phyloP scores from a whole-genome alignment of 1,140 invertebrate species.

The Zaprionus capensis region DNA sequence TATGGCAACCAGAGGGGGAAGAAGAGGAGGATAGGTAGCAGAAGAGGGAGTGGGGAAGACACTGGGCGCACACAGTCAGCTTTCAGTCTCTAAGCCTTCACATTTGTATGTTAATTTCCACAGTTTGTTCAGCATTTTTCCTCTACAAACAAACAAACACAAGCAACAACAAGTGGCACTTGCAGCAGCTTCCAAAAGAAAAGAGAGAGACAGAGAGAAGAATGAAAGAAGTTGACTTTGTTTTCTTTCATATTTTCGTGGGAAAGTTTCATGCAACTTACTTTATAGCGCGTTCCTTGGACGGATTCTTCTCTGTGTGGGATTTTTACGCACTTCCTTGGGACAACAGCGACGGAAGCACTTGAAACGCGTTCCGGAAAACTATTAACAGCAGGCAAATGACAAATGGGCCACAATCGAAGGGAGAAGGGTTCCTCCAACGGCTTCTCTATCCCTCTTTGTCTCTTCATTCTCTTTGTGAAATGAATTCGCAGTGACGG shows the following conservation, averaged over 20 bases:
- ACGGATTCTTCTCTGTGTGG: slow-evolving; percentile 45
- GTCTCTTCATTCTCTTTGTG: slow-evolving; percentile 16
- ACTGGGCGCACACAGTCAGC: too few species aligned
- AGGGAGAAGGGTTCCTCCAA: slow-evolving; percentile 52
- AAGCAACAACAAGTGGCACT: slow-evolving; percentile 45
- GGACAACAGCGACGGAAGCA: slow-evolving; percentile 47
- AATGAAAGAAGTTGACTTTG: background rate
- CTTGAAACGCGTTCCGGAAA: slow-evolving; percentile 68
- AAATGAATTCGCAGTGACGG: slow-evolving; percentile 51
- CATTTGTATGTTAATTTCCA: slow-evolving; percentile 42
- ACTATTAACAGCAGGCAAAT: slow-evolving; percentile 64
- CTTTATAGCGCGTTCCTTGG: background rate
- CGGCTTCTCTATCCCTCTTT: slow-evolving; percentile 19
- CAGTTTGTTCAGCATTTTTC: slow-evolving; percentile 19
- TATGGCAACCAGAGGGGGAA: background rate
- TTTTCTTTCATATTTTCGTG: slow-evolving; percentile 3
- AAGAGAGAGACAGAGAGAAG: background rate
- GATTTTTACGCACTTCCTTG: slow-evolving; percentile 73
- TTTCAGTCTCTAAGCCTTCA: slow-evolving; percentile 1
- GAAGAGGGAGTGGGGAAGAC: background rate
- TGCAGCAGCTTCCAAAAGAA: slow-evolving; percentile 12
- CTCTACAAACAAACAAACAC: slow-evolving; percentile 14
- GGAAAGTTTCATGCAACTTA: background rate
- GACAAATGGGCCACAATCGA: slow-evolving; percentile 49
- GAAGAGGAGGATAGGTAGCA: background rate